Evolutionary conservation across 1,140 invertebrate species (phyloP).

Genomic region (Eriosoma lanigerum): DNA sequence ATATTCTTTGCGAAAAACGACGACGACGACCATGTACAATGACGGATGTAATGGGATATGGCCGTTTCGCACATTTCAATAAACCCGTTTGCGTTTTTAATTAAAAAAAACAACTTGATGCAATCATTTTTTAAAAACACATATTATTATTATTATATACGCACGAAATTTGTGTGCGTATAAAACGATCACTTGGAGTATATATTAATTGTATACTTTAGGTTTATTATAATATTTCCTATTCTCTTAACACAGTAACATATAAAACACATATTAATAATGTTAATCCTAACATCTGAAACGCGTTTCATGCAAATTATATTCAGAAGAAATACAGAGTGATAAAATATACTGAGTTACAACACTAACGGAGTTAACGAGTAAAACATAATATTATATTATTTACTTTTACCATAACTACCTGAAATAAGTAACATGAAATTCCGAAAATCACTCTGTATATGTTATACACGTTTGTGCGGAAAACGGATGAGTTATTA

Average conservation of each 20-base stretch:
- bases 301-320: neutral
- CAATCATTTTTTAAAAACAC: neutral
- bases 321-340: no score
- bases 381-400: no score
- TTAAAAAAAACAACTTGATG: neutral
- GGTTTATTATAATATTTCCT: neutral
- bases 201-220: neutral
- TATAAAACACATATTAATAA: neutral
- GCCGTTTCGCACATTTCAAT: neutral
- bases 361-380: no score
- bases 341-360: no score
- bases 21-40: neutral
- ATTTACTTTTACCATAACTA: no score
- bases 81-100: constrained; percentile 20
- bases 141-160: constrained; percentile 15
- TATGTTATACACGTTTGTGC: no score
- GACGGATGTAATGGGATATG: neutral
- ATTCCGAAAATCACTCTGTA: no score
- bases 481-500: no score
- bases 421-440: no score
- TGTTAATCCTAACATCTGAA: neutral
- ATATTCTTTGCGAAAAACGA: neutral
- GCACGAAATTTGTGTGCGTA: neutral
- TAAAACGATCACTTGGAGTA: neutral
- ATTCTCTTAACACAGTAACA: neutral